Base-by-base conservation (phyloP, 2,113 vertebrate genomes). In the Orcinus orca region DNA sequence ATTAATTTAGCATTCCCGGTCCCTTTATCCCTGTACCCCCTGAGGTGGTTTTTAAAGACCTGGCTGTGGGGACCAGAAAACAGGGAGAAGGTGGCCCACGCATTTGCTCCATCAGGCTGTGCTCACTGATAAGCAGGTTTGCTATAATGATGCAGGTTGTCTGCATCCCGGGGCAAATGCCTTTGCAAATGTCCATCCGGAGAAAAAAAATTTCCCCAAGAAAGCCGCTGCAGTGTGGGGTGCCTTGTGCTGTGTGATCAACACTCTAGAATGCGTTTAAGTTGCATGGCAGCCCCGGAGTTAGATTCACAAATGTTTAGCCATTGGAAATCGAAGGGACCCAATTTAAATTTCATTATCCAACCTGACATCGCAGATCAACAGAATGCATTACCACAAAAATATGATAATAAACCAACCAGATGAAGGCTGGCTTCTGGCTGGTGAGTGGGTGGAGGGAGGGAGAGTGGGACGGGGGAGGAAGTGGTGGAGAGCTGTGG, bases 161-260 rank as follows among this genome's bases (percentile, higher is more conserved):
- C 87, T 97, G 97, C 95, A 73, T 92, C 17, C 18, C 94, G 44
- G 63, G 82, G 82, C 33, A 97, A 0, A 38, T 8, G 86, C 73
- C 55, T 98, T 95, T 94, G 33, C 90, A 89, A 97, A 96, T 58
- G 83, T 96, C 97, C 96, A 29, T 33, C 31, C 84, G 90, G 77
- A 81, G 92, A 93, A 55, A 38, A 38, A 70, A 74, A 92, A 63
- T 29, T 36, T 95, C 97, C 86, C 36, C 50, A 83, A 92, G 90
- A 96, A 97, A 97, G 67, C 97, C 58, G 44, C 98, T 98, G 98
- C 98, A 98, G 97, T 97, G 92, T 96, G 67, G 31, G 93, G 84
- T 96, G 95, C 71, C 55, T 79, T 18, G 36, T 41, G 84, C 90
- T 77, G 41, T 76, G 70, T 96, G 93, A 62, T 12, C 96, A 95